Conservation (phyloP, 2,113 vertebrate species). For the Tachuris rubrigastra region DNA sequence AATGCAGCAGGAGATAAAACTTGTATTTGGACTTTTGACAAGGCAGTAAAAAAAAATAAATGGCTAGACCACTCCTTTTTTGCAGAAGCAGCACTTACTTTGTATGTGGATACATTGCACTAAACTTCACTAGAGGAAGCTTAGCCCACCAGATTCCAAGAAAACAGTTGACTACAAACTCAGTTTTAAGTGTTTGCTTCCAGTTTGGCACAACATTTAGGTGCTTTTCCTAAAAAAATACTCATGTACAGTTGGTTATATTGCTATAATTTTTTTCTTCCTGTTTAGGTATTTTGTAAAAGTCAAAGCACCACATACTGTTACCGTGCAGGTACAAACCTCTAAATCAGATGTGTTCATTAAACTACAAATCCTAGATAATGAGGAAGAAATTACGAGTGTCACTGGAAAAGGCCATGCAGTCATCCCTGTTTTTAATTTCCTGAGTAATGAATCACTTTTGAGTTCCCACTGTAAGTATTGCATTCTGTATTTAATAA, state of each 20-base stretch:
- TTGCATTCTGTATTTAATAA: not conserved
- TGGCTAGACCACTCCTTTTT: not conserved
- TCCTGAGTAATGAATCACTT: constrained; percentile 64
- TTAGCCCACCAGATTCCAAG: not conserved
- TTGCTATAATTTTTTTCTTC: not conserved
- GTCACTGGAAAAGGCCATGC: constrained; percentile 80
- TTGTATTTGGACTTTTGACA: not conserved
- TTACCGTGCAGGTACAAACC: constrained; percentile 84
- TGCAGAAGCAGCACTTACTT: not conserved
- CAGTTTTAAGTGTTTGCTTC: not conserved
- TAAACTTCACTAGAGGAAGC: not conserved
- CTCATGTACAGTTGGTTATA: not conserved
- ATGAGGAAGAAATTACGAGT: constrained; percentile 72
- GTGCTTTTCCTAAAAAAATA: not conserved
- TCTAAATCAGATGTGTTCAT: constrained; percentile 80
- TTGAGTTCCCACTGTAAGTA: constrained; percentile 74
- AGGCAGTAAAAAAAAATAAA: not conserved
- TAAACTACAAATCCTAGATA: constrained; percentile 84
- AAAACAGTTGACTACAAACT: not conserved
- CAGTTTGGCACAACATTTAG: not conserved
- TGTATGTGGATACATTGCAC: not conserved
- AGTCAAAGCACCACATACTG: constrained; percentile 61
- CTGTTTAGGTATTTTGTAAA: constrained; percentile 79
- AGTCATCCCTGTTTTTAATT: constrained; percentile 83
- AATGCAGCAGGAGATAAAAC: not conserved